A percentile compares a stretch with the other conserved stretches of the same genome.
Conservation (phyloP, 2,888 invertebrate genomes). For the Acanthacorydalis orientalis region DNA sequence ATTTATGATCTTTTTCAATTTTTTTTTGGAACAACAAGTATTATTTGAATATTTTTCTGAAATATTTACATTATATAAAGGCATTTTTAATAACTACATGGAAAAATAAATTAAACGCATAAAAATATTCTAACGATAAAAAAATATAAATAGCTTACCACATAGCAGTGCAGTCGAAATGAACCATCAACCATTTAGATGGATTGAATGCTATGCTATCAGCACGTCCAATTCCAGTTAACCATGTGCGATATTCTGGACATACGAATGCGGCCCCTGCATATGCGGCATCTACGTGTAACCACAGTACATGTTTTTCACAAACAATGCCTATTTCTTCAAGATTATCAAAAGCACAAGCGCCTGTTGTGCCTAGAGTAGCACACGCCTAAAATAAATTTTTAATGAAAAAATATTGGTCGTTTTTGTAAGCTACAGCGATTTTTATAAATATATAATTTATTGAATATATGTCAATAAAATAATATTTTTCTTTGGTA, state of each 20-base stretch:
- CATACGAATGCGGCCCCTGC: constrained; percentile 94
- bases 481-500: too few species aligned
- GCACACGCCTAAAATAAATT: constrained; percentile 60
- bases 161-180: constrained; percentile 98
- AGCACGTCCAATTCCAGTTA: constrained; percentile 78
- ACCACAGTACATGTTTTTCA: constrained; percentile 71
- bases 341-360: constrained; percentile 91
- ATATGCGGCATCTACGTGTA: constrained; percentile 96
- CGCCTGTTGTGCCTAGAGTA: constrained; percentile 91
- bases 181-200: constrained; percentile 97
- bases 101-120: too few species aligned
- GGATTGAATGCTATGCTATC: constrained; percentile 97
- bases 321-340: constrained; percentile 49
- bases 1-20: too few species aligned
- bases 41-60: too few species aligned
- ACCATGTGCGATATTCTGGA: constrained; percentile 83
- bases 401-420: too few species aligned
- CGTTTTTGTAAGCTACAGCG: too few species aligned
- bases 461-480: too few species aligned
- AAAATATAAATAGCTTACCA: constrained; percentile 45
- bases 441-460: too few species aligned
- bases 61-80: too few species aligned
- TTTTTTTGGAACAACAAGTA: too few species aligned
- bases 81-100: too few species aligned
- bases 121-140: background rate